Conservation (phyloP, 2,113 vertebrate species). For the Calonectris borealis region DNA sequence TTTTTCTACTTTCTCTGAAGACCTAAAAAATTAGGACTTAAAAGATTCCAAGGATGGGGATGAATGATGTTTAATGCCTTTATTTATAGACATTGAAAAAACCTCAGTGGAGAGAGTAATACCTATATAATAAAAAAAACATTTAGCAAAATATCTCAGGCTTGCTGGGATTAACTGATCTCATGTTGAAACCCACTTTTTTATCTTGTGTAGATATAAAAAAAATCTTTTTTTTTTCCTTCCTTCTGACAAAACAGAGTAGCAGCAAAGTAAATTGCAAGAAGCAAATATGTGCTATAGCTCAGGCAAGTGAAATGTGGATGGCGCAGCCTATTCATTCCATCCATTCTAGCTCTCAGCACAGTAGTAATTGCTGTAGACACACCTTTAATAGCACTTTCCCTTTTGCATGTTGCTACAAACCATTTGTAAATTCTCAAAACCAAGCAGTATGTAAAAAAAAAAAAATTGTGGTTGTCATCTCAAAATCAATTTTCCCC, state of each 20-base stretch:
- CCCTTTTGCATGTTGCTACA: slow-evolving; percentile 36
- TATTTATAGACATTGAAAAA: background rate
- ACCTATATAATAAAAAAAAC: background rate
- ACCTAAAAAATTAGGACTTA: background rate
- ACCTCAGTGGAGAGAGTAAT: background rate
- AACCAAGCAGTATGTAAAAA: background rate
- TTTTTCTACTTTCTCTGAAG: background rate
- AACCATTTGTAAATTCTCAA: slow-evolving; percentile 25
- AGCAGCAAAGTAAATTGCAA: background rate
- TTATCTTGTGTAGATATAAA: background rate
- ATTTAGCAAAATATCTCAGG: background rate
- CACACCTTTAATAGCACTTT: background rate
- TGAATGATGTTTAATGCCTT: background rate
- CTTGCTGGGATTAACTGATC: background rate
- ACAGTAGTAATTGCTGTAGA: background rate
- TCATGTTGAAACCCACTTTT: background rate
- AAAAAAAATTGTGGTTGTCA: slow-evolving; percentile 11
- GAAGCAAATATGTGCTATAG: background rate
- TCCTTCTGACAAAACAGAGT: background rate
- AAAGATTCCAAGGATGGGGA: background rate
- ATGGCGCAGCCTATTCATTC: background rate
- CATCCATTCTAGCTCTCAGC: background rate
- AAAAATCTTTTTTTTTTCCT: background rate
- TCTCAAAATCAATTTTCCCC: slow-evolving; percentile 60
- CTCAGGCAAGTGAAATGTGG: background rate